Conservation (phyloP, 1,140 invertebrate species). For the Polyergus mexicanus region DNA sequence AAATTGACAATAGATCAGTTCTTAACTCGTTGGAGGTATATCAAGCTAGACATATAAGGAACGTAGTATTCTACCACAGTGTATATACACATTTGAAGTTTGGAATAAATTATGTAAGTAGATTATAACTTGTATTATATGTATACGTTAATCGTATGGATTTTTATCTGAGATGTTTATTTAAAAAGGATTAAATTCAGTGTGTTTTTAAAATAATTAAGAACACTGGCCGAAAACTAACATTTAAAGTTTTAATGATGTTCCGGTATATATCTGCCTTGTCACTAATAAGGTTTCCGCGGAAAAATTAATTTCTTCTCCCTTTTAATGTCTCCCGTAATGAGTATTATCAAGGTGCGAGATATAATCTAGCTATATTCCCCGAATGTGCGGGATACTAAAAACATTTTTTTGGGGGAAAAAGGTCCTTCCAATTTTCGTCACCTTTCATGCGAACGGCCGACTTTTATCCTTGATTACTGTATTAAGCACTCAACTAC, state of each 20-base stretch:
- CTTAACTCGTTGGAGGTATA: slow-evolving; percentile 35
- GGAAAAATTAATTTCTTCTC: slow-evolving; percentile 3
- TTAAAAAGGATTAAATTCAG: not conserved
- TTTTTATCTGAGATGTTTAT: slow-evolving; percentile 8
- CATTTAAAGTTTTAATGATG: not conserved
- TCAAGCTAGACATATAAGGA: slow-evolving; percentile 23
- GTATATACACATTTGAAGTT: slow-evolving; percentile 34
- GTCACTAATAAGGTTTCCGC: not conserved
- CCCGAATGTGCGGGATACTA: not conserved
- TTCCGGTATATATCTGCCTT: not conserved
- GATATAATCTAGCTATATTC: not conserved
- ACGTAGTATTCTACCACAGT: slow-evolving; percentile 2
- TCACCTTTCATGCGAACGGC: slow-evolving; percentile 33
- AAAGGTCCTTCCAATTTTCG: slow-evolving; percentile 39
- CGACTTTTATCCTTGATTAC: slow-evolving; percentile 31
- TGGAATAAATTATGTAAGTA: slow-evolving; percentile 23
- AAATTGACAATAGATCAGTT: slow-evolving; percentile 61
- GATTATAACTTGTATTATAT: not conserved
- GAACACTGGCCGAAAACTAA: not conserved
- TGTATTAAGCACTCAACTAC: slow-evolving; percentile 45
- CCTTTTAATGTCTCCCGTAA: too few species aligned
- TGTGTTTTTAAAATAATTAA: not conserved
- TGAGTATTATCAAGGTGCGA: not conserved
- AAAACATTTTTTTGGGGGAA: slow-evolving; percentile 21
- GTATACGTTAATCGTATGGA: not conserved